Evolutionary conservation across 2,113 vertebrate genomes (phyloP), one percentile per base, ranked within the genome.

Genomic region (Antennarius striatus): DNA sequence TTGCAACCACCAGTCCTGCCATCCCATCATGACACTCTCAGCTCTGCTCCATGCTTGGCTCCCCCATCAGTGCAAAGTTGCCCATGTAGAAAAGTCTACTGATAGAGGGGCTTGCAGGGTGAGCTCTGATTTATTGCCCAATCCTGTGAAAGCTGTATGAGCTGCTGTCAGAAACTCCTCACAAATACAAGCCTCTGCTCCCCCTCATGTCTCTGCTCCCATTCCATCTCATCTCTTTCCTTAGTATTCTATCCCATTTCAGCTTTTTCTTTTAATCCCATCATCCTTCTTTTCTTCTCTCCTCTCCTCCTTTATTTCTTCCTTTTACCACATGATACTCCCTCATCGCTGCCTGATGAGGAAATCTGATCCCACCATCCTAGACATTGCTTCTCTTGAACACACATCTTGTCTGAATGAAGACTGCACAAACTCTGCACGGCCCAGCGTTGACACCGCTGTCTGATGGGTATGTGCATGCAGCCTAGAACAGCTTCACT

Each of bases 31-130:
- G 79, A 86, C 51, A 64, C 77, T 68, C 77, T 82, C 72, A 32
- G 63, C 75, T 68, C 63, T 45, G 63, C 82, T 80, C 74, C 79
- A 80, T 74, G 82, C 78, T 83, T 63, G 71, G 68, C 63, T 81
- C 63, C 63, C 68, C 63, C 63, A 53, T 82, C 77, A 80, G 81
- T 68, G 82, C 68, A 79, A 74, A 81, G 59, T 48, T 81, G 70
- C 64, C 81, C 82, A 81, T 79, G 84, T 80, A 84, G 79, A 88
- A 88, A 88, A 75, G 76, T 80, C 83, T 57, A 58, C 81, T 78
- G 83, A 86, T 82, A 46, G 79, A 80, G 59, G 61, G 32, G 73
- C 63, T 71, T 67, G 71, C 77, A 52, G 79, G 59, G 67, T 28
- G 79, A 63, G 76, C 78, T 60, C 77, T 82, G 81, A 83, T 88